phyloP scores from a whole-genome alignment of 2,797 vertebrate genomes.

The Chiroxiphia lanceolata region DNA sequence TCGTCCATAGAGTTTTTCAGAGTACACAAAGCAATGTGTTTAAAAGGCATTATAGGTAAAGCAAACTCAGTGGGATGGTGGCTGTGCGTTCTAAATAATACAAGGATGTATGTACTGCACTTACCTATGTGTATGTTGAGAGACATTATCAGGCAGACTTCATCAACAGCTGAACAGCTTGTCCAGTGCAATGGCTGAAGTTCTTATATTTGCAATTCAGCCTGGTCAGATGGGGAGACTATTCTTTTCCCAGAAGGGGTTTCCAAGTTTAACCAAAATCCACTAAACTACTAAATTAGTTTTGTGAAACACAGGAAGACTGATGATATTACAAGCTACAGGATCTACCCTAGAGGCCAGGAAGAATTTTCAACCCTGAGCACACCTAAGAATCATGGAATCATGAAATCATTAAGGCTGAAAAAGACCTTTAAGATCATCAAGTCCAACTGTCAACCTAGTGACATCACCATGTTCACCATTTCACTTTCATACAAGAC shows the following conservation, averaged over 20 bases:
- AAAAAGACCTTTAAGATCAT: neutral
- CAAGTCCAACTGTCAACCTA: neutral
- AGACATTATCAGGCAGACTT: neutral
- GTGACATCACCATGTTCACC: neutral
- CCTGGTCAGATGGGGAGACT: neutral
- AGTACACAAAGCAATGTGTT: neutral
- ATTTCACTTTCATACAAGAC: neutral
- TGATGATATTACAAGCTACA: neutral
- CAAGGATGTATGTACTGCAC: neutral
- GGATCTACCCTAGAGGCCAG: neutral
- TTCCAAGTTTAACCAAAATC: neutral
- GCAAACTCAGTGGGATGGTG: accelerated
- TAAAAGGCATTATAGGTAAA: neutral
- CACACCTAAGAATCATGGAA: neutral
- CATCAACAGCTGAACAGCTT: neutral
- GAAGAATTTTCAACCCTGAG: neutral
- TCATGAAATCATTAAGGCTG: neutral
- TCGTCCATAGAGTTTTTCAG: neutral
- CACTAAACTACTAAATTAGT: neutral
- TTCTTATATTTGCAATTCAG: neutral
- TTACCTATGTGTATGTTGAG: accelerated
- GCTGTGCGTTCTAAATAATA: neutral
- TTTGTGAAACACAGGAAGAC: neutral
- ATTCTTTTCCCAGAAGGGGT: neutral
- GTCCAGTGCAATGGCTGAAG: neutral